These are phyloP conservation scores for Pseudomugil tenellus DNA, from an alignment of 2,797 vertebrate genomes.

Conservation along the genomic window DNA sequence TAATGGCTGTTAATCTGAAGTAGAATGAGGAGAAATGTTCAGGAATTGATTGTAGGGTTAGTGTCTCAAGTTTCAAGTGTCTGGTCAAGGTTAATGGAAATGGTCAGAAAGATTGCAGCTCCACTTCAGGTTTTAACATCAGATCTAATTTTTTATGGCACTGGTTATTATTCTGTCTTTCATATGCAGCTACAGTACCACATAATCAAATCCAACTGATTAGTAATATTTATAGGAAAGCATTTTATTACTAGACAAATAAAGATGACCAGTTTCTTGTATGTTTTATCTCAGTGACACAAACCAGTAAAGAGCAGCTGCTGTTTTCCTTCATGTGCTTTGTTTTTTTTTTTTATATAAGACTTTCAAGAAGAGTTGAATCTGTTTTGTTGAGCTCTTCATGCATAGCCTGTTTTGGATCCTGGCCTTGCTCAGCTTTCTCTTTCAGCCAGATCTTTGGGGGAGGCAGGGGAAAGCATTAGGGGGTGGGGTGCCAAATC, in stretches of 20 bases:
- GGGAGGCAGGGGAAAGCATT: constrained; percentile 11
- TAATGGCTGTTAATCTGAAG: constrained; percentile 39
- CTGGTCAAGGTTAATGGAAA: constrained; percentile 15
- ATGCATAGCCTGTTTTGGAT: constrained; percentile 23
- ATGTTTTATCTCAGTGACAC: background rate
- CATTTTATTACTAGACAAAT: constrained; percentile 1
- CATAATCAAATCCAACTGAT: constrained; percentile 2
- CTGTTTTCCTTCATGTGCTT: constrained; percentile 1
- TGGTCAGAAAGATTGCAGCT: constrained; percentile 8
- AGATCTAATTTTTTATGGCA: background rate
- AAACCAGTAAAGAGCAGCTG: background rate
- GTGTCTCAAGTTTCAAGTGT: constrained; percentile 25
- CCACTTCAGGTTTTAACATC: constrained; percentile 10
- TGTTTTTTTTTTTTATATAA: background rate
- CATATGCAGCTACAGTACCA: background rate
- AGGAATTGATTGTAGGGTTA: constrained; percentile 29
- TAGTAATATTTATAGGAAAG: background rate
- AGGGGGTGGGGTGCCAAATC: constrained; percentile 53
- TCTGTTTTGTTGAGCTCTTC: background rate
- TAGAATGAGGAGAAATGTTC: constrained; percentile 39
- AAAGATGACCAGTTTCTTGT: constrained; percentile 3
- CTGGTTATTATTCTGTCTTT: background rate
- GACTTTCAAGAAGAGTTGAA: background rate
- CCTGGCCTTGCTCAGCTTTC: constrained; percentile 42
- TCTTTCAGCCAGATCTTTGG: constrained; percentile 48